Conservation (phyloP, 2,113 vertebrate species). For the Manacus vitellinus region DNA sequence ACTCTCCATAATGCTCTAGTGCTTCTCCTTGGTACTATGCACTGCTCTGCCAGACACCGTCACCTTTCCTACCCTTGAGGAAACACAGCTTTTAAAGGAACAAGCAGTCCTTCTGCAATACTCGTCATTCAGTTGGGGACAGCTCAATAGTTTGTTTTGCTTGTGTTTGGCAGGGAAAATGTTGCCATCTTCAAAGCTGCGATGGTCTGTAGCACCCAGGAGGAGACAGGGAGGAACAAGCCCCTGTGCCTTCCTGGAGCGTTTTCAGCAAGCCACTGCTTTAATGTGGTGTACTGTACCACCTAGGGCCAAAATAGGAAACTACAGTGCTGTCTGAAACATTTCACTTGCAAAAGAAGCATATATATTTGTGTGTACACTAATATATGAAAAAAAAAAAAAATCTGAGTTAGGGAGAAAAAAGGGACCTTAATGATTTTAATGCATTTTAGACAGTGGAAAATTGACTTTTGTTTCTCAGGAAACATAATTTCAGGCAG, state of each 20-base stretch:
- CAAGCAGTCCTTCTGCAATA: not conserved
- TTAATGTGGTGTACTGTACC: conserved; percentile 10
- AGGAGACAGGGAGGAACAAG: not conserved
- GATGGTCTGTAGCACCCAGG: not conserved
- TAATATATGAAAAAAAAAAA: not conserved
- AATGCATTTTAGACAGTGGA: not conserved
- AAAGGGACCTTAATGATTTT: not conserved
- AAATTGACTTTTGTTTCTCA: not conserved
- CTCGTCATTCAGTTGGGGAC: not conserved
- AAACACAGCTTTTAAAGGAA: not conserved
- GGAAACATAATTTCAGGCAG: not conserved
- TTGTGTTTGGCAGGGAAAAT: not conserved
- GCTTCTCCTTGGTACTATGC: fast-evolving
- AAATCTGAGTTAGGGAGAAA: not conserved
- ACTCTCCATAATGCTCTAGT: not conserved
- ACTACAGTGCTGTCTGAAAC: not conserved
- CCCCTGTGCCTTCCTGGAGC: not conserved
- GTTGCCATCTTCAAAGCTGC: not conserved
- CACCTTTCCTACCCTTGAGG: not conserved
- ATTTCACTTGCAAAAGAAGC: not conserved
- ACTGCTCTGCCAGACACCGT: not conserved
- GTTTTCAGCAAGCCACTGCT: not conserved
- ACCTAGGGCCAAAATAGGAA: conserved; percentile 56
- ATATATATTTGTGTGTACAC: fast-evolving
- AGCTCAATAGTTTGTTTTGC: not conserved